Conservation (phyloP, 1,140 invertebrate species). For the Drosophila kanapiae region DNA sequence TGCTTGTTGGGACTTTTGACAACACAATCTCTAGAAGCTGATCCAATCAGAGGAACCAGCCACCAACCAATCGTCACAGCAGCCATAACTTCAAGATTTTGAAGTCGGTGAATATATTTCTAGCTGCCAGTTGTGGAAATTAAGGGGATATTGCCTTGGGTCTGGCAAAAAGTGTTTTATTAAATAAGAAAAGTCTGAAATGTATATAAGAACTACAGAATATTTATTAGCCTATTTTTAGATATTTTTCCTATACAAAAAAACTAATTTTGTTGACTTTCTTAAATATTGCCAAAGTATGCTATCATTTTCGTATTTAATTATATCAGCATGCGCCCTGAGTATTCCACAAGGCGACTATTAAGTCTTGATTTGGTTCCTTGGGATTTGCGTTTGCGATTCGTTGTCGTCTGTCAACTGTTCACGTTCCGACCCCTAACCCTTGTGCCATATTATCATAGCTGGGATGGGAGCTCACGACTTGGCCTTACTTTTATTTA, state of each 20-base stretch:
- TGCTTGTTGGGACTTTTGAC: conserved; percentile 31
- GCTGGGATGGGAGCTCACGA: conserved; percentile 22
- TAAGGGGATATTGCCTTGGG: neutral
- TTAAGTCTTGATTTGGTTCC: neutral
- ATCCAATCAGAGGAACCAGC: conserved; percentile 35
- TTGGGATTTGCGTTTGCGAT: conserved; percentile 28
- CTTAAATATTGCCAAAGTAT: too few species aligned
- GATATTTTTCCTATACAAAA: neutral
- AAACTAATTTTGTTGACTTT: too few species aligned
- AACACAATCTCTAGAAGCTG: conserved; percentile 45
- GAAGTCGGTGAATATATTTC: conserved; percentile 38
- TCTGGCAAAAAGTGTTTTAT: too few species aligned
- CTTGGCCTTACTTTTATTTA: conserved; percentile 42
- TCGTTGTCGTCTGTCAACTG: conserved; percentile 30
- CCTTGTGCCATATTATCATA: conserved; percentile 47
- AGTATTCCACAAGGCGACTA: neutral
- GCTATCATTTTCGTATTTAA: neutral
- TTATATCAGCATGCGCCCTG: neutral
- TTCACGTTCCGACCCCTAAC: conserved; percentile 54
- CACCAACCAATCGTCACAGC: conserved; percentile 37
- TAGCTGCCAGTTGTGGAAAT: too few species aligned
- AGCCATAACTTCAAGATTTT: conserved; percentile 7
- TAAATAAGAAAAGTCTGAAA: neutral
- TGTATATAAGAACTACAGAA: neutral
- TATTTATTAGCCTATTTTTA: neutral